These are phyloP conservation scores for Drosophila funebris DNA, from an alignment of 1,140 invertebrate genomes.

Conservation along the genomic window DNA sequence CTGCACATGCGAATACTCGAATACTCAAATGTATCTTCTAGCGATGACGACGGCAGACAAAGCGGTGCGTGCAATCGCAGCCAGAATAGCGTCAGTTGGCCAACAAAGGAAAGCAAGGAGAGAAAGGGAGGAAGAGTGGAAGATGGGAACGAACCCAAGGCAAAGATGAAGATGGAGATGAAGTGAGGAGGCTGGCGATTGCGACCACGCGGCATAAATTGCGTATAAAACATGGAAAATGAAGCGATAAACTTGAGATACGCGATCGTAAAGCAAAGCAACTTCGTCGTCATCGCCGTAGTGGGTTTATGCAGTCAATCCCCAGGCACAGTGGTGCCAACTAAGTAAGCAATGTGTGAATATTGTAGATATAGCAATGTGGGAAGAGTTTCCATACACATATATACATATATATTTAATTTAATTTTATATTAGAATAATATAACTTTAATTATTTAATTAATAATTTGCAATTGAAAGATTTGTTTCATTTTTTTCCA, in stretches of 20 bases:
- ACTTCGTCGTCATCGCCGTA: conserved; percentile 52
- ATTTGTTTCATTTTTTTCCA: no score
- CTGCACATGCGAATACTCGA: conserved; percentile 14
- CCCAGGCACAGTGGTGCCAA: conserved; percentile 17
- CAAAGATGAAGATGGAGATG: not conserved
- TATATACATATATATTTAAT: no score
- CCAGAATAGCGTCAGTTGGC: conserved; percentile 70
- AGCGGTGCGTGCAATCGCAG: conserved; percentile 76
- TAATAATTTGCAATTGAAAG: no score
- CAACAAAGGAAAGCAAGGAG: conserved; percentile 9
- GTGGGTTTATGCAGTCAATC: conserved; percentile 14
- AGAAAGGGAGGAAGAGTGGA: not conserved
- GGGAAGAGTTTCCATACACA: no score
- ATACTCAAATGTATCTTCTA: conserved; percentile 47
- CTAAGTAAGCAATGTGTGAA: not conserved
- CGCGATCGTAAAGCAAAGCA: conserved; percentile 80
- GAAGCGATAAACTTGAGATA: conserved; percentile 82
- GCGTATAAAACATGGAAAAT: conserved; percentile 82
- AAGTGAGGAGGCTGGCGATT: conserved; percentile 1
- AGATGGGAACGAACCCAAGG: not conserved
- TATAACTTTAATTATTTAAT: no score
- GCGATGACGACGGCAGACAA: conserved; percentile 62
- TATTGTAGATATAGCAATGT: not conserved
- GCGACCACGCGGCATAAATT: conserved; percentile 72
- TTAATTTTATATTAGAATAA: no score